Evolutionary conservation across 92 coral and sea anemone species (phyloP), one percentile per base, ranked within the genome.

Genomic region (Epizoanthus rinbou): DNA sequence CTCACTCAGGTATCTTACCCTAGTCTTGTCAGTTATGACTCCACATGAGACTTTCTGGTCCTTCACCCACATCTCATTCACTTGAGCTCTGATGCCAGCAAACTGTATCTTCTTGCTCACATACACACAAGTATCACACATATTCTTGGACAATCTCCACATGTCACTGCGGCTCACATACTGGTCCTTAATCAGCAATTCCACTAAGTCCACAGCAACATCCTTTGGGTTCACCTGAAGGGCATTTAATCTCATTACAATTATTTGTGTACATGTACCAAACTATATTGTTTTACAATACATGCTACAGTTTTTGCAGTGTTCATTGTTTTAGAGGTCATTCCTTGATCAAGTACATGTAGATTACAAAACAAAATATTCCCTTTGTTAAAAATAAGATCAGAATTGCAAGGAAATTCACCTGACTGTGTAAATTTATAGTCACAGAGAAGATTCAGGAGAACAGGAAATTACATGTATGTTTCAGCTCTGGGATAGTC

Each of bases 1-100:
- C 31, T 28, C 31, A 28, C 31, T 28, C 31, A 28, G 31, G 43
- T 37, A 39, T 25, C 92, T 67, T 88, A 96, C 99, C 95, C 95
- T 96, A 35, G 99, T 96, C 37, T 94, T 94, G 67, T 96, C 74
- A 3, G 96, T 89, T 59, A 96, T 93, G 37, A 96, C 93, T 68
- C 99, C 99, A 85, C 99, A 96, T 6, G 95, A 88, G 56, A 94
- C 91, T 83, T 94, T 91, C 82, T 92, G 91, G 37, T 98, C 99
- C 57, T 87, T 88, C 31, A 81, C 85, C 99, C 99, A 96, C 72
- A 96, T 80, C 82, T 96, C 99, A 80, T 89, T 83, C 57, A 96
- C 93, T 79, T 96, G 98, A 16, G 95, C 92, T 57, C 99, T 83
- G 53, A 95, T 85, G 19, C 96, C 97, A 73, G 90, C 91, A 73